Evolutionary conservation across 1,140 invertebrate species (phyloP).

Genomic region (Macrobrachium rosenbergii): DNA sequence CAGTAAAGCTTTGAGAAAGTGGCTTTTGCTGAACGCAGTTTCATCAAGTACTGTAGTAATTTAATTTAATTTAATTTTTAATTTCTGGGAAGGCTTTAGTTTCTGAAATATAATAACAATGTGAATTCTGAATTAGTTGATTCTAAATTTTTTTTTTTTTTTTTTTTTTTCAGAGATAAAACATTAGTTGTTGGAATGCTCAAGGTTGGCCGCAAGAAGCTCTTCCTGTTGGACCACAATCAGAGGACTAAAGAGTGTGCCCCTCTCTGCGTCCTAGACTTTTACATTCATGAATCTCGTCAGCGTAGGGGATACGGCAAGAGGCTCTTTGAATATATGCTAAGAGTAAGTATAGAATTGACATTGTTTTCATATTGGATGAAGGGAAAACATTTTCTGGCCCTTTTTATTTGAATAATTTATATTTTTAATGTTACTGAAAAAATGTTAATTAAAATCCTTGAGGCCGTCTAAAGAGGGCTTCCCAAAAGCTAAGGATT

Average conservation of each 20-base stretch:
- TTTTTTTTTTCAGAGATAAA: slow-evolving; percentile 27
- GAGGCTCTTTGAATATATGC: slow-evolving; percentile 84
- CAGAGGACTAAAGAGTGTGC: slow-evolving; percentile 78
- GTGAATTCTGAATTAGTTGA: neutral
- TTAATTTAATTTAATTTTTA: too few species aligned
- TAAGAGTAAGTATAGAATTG: slow-evolving; percentile 71
- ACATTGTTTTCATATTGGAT: neutral
- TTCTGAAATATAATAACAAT: neutral
- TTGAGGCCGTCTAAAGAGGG: too few species aligned
- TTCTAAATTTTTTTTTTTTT: neutral
- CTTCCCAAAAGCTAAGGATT: too few species aligned
- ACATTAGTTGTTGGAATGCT: slow-evolving; percentile 78
- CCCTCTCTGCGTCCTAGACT: slow-evolving; percentile 87
- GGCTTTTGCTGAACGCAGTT: too few species aligned
- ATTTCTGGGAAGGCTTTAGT: neutral
- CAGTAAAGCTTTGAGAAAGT: neutral
- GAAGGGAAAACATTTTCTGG: too few species aligned
- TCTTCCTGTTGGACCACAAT: slow-evolving; percentile 84
- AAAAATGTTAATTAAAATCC: too few species aligned
- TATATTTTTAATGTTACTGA: too few species aligned
- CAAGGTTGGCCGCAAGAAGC: slow-evolving; percentile 86
- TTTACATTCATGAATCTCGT: slow-evolving; percentile 85
- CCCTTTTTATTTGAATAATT: too few species aligned
- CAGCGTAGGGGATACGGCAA: slow-evolving; percentile 85
- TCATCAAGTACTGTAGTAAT: too few species aligned